Evolutionary conservation across 2,797 vertebrate genomes (phyloP).

Genomic region (Zalophus californianus): DNA sequence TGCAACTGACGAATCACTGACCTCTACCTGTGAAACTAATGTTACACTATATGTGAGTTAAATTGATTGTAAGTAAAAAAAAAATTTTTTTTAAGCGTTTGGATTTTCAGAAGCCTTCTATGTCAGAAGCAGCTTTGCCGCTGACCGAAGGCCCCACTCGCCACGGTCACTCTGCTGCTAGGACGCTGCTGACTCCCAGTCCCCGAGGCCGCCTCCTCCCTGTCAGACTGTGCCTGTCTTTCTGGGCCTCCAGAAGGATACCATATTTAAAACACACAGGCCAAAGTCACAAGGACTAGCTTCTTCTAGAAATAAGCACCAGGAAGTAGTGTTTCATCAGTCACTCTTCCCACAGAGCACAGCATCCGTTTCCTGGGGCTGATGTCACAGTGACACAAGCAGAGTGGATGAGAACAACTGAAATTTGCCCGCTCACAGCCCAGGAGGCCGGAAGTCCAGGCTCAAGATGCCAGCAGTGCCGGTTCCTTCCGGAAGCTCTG

Average conservation of each 20-base stretch:
- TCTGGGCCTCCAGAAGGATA: not conserved
- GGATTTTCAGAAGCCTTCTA: not conserved
- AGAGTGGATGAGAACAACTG: accelerated
- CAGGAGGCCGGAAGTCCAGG: not conserved
- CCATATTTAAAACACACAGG: not conserved
- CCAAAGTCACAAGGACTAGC: not conserved
- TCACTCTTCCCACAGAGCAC: too few species aligned
- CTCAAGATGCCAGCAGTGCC: accelerated
- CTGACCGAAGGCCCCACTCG: accelerated
- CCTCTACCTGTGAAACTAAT: not conserved
- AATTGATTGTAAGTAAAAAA: not conserved
- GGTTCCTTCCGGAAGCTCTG: accelerated
- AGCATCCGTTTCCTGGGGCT: not conserved
- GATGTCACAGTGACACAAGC: accelerated
- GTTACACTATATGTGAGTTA: not conserved
- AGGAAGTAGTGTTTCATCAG: accelerated
- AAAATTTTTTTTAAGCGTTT: not conserved
- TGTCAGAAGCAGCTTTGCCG: not conserved
- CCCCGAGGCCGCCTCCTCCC: not conserved
- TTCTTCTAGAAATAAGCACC: not conserved
- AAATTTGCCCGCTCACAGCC: accelerated
- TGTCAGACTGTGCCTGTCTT: too few species aligned
- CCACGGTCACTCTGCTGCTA: accelerated
- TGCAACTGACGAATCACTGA: not conserved
- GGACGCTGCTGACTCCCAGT: accelerated